Conservation (phyloP, 2,113 vertebrate genomes). For the Laticauda laticaudata region DNA sequence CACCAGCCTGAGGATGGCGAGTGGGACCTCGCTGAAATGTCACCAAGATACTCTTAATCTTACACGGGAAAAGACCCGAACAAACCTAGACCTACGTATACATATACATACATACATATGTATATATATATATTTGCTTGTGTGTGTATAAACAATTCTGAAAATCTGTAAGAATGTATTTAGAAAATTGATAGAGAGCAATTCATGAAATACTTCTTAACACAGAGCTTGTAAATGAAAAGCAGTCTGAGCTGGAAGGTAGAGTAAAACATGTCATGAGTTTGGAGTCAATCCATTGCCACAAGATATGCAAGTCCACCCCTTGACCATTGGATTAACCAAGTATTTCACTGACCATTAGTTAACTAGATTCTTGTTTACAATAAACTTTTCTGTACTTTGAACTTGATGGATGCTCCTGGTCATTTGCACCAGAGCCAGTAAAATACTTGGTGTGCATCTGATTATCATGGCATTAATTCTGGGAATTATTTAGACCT, state of each 20-base stretch:
- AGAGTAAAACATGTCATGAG: background rate
- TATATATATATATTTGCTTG: no score
- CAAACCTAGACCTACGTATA: no score
- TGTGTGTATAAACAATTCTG: background rate
- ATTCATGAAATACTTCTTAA: constrained; percentile 50
- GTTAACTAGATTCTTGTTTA: background rate
- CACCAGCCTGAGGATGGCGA: no score
- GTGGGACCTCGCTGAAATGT: no score
- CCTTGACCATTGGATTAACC: background rate
- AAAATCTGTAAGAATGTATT: constrained; percentile 1
- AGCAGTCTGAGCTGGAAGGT: background rate
- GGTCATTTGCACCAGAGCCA: constrained; percentile 27
- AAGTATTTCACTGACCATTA: background rate
- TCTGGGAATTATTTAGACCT: constrained; percentile 8
- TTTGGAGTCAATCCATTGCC: background rate
- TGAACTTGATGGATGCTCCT: background rate
- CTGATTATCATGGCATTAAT: constrained; percentile 57
- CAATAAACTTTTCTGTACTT: background rate
- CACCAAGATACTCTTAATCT: no score
- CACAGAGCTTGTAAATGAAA: constrained; percentile 45
- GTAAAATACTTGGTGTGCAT: constrained; percentile 50
- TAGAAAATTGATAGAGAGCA: constrained; percentile 61
- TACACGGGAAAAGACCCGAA: no score
- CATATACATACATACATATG: no score
- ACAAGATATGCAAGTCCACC: background rate